A percentile compares a stretch with the other conserved stretches of the same genome.
phyloP scores from a whole-genome alignment of 2,113 vertebrate species.

The Odocoileus hemionus region DNA sequence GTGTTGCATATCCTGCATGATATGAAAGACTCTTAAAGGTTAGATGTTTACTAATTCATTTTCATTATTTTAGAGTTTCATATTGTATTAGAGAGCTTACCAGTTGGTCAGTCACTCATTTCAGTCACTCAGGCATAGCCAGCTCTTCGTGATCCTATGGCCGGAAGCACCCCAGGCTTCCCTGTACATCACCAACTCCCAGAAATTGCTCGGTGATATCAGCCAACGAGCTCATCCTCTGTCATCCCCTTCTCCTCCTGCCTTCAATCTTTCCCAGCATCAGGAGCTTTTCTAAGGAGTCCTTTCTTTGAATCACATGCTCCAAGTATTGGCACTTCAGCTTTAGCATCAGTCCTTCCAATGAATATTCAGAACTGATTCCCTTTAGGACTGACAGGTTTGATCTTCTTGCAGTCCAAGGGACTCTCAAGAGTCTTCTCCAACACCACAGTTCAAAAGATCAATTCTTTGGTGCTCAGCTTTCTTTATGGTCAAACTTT shows the following conservation, averaged over 20 bases:
- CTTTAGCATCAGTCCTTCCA: not conserved
- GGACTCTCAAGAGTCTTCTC: not conserved
- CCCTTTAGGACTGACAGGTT: not conserved
- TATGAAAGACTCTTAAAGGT: not conserved
- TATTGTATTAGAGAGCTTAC: not conserved
- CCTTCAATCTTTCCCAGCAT: not conserved
- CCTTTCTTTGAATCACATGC: not conserved
- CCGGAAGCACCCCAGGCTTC: not conserved
- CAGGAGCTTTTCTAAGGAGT: not conserved
- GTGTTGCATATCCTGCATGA: not conserved
- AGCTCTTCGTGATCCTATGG: not conserved
- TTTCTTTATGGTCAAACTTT: not conserved
- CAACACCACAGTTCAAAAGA: not conserved
- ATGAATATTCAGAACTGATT: not conserved
- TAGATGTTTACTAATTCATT: constrained; percentile 4
- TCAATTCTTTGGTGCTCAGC: not conserved
- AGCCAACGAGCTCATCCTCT: not conserved
- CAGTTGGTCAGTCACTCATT: not conserved
- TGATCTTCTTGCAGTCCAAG: not conserved
- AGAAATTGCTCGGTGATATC: not conserved
- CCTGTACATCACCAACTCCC: not conserved
- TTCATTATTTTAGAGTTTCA: constrained; percentile 23
- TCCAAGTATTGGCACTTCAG: not conserved
- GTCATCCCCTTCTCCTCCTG: not conserved
- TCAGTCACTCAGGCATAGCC: not conserved